Evolutionary conservation across 2,888 invertebrate species (phyloP), one percentile per base, ranked within the genome.

Genomic region (Ganaspis brasiliensis): DNA sequence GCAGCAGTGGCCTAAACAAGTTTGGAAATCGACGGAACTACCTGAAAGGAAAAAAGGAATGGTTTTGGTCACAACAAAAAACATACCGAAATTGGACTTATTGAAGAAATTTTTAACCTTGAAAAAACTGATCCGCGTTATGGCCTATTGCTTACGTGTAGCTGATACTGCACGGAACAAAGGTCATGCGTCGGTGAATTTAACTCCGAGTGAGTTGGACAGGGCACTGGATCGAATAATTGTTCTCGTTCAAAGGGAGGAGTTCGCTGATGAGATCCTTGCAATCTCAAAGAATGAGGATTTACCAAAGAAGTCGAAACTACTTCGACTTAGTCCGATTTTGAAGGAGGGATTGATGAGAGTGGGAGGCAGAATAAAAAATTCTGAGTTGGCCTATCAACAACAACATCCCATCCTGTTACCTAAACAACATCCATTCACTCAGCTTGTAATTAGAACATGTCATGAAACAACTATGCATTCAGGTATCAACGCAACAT

Each of bases 341-440:
- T 49, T n/a, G 49, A 14, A 49, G 49, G 49, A 49, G 1, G 5
- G 14, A 16, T 14, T 16, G 14, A 2, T 49, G 5, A 49, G 49
- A 8, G 49, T 49, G 2, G 49, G 49, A 14, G 45, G 45, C 3
- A 45, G 45, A 45, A 45, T 45, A 45, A 14, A 14, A n/a, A 14
- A 45, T 4, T 45, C 45, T 14, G 45, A 45, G 4, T 4, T 37
- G 52, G 9, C 21, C n/a, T 49, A 49, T 16, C 26, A 35, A 12
- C 37, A 31, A 14, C 57, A 70, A 21, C 76, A 76, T 45, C 76
- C 76, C 1, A 76, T 76, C 31, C 55, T 67, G 1, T 35, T 73
- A 67, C 67, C 76, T 1, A 19, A 52, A 31, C 40, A 73, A 10
- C 37, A 76, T 67, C 24, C 55, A 9, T 52, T 72, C 16, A 76